phyloP scores from a whole-genome alignment of 2,888 invertebrate species.

The Chrysina gloriosa region DNA sequence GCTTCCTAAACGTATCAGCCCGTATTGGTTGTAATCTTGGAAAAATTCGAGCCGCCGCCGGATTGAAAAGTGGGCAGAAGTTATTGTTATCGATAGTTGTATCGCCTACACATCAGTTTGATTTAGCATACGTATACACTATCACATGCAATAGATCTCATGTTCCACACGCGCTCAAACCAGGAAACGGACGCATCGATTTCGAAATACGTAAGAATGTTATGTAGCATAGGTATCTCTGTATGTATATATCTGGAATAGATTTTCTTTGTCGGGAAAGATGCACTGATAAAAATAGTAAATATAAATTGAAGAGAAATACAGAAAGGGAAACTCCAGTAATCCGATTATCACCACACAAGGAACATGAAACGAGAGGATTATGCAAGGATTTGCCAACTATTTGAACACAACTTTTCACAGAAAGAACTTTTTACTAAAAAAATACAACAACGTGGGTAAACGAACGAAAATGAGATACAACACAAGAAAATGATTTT shows the following conservation, averaged over 20 bases:
- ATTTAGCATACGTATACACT: slow-evolving; percentile 18
- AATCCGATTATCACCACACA: too few species aligned
- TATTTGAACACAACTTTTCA: too few species aligned
- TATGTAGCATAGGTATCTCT: too few species aligned
- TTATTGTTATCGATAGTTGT: slow-evolving; percentile 6
- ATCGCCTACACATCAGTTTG: slow-evolving; percentile 4
- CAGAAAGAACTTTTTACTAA: too few species aligned
- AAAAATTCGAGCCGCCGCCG: neutral
- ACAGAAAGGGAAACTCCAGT: neutral
- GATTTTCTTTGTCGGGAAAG: neutral
- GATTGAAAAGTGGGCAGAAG: slow-evolving; percentile 21
- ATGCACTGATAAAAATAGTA: too few species aligned
- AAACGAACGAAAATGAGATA: too few species aligned
- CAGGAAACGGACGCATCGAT: slow-evolving; percentile 15
- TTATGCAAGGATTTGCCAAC: too few species aligned
- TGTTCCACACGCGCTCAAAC: neutral
- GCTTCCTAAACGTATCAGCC: neutral
- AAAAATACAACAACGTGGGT: too few species aligned
- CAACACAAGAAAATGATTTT: too few species aligned
- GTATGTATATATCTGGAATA: neutral
- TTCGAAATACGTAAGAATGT: too few species aligned
- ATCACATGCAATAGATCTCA: neutral
- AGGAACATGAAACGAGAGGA: too few species aligned
- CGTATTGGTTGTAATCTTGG: neutral
- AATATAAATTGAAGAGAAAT: neutral